Evolutionary conservation across 2,113 vertebrate genomes (phyloP), one percentile per base, ranked within the genome.

Genomic region (Callaeas wilsoni): DNA sequence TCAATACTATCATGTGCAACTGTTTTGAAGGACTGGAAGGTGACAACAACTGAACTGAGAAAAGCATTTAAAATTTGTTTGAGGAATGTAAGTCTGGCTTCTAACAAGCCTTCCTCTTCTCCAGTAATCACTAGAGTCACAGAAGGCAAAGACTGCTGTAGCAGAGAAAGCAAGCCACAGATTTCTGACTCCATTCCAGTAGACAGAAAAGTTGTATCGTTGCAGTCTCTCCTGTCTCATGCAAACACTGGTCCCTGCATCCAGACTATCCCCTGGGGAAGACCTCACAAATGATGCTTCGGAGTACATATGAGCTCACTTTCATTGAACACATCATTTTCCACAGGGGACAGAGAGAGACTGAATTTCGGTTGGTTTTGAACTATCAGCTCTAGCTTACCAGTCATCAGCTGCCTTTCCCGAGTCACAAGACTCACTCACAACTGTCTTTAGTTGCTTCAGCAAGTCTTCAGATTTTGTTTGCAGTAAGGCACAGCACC

Each of bases 171-270:
- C 33, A 87, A 91, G 35, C 18, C 39, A 74, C 60, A 59, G 22
- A 52, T 52, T 74, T 44, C 60, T 37, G 47, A 67, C 16, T 26
- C 50, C n/a, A 39, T 20, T 46, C n/a, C 23, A 64, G 50, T 0
- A 60, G 52, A 84, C 92, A 17, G 23, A 35, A 53, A 50, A 76
- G 50, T 15, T 0, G 0, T 16, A 37, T 32, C 2, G 4, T 8
- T 21, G 2, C 6, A 42, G 7, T 20, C 29, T 50, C 41, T 79
- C 22, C 50, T 64, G 44, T 17, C 55, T 63, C 64, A 21, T 23
- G n/a, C 75, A 39, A 59, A 52, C n/a, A 33, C 32, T 6, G 19
- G 7, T 17, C 65, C 18, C 65, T 29, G 29, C 27, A 59, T 11
- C 12, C 64, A 77, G 42, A 15, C 27, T 32, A 3, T 33, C 57